Evolutionary conservation across 2,888 invertebrate genomes (phyloP), one percentile per base, ranked within the genome.

Genomic region (Aporophyla lueneburgensis): DNA sequence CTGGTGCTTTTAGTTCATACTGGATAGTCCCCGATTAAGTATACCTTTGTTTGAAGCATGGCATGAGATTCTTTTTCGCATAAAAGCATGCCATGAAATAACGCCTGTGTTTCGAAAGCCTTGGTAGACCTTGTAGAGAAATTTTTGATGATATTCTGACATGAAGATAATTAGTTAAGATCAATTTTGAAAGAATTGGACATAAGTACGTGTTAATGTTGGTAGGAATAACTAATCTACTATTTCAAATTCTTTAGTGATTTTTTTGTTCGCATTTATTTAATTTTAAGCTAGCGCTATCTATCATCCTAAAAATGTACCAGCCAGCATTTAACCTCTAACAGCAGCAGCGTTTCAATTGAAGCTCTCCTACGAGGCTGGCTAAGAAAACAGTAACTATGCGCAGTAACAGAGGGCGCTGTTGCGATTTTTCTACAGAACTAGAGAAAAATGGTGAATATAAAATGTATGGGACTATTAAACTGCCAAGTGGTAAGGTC

Each of bases 371-470:
- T n/a, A 51, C 6, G 9, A 16, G 12, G 16, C 40, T n/a, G 14
- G 19, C 19, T 33, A 16, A 33, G 33, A 21, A 61, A 12, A 6
- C n/a, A 43, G 59, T 74, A 54, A 43, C 16, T 24, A 16, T n/a
- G 6, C 3, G 19, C 0, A 40, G 0, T 10, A 24, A 49, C 49
- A 81, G 78, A 81, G 24, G 66, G 74, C 49, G 81, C 43, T 81
- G 33, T 59, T 54, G 7, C 40, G n/a, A 79, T 40, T 49, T 16
- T 53, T 24, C 0, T 1, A 21, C 14, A 12, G 19, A 21, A 24
- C 4, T 53, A 27, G 19, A 59, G 5, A 27, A 27, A 19, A 58
- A 40, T 24, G 21, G n/a, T 19, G n/a, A 21, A 51, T 54, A 5
- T 21, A 0, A 2, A 51, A 54, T n/a, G 10, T 54, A n/a, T 16